A percentile compares a stretch with the other conserved stretches of the same genome.
These are phyloP conservation scores for Oxyura jamaicensis DNA, from an alignment of 2,113 vertebrate genomes.

Conservation along the genomic window DNA sequence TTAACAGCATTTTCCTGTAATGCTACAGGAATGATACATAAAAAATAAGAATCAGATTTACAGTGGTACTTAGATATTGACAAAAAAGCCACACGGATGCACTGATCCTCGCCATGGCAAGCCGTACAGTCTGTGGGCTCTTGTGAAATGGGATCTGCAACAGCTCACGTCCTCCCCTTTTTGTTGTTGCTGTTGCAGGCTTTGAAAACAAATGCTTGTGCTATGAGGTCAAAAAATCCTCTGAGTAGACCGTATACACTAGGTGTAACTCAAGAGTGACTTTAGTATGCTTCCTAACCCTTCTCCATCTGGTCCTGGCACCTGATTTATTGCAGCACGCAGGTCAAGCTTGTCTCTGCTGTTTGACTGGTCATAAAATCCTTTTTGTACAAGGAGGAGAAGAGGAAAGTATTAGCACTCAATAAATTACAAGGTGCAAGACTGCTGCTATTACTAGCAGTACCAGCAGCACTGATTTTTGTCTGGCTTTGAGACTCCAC, in stretches of 20 bases:
- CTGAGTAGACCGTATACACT: background rate
- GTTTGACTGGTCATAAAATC: slow-evolving; percentile 6
- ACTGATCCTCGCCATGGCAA: background rate
- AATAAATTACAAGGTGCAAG: slow-evolving; percentile 17
- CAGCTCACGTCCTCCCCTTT: background rate
- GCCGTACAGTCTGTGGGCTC: background rate
- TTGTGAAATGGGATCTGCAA: background rate
- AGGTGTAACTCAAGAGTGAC: slow-evolving; percentile 24
- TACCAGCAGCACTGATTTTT: background rate
- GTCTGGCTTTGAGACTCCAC: background rate
- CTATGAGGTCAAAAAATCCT: background rate
- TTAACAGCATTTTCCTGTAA: background rate
- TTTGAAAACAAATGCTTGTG: slow-evolving; percentile 36
- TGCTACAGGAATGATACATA: background rate
- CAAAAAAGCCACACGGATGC: background rate
- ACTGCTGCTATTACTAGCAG: background rate
- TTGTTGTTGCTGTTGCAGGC: background rate
- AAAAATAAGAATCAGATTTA: background rate
- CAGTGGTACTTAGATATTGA: background rate
- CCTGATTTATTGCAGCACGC: slow-evolving; percentile 20
- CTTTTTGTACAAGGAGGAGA: background rate
- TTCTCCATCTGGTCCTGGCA: slow-evolving; percentile 8
- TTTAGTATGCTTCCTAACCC: background rate
- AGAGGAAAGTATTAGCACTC: background rate
- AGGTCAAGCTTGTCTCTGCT: slow-evolving; percentile 10